Evolutionary conservation across 2,113 vertebrate genomes (phyloP).

Genomic region (Callithrix jacchus): DNA sequence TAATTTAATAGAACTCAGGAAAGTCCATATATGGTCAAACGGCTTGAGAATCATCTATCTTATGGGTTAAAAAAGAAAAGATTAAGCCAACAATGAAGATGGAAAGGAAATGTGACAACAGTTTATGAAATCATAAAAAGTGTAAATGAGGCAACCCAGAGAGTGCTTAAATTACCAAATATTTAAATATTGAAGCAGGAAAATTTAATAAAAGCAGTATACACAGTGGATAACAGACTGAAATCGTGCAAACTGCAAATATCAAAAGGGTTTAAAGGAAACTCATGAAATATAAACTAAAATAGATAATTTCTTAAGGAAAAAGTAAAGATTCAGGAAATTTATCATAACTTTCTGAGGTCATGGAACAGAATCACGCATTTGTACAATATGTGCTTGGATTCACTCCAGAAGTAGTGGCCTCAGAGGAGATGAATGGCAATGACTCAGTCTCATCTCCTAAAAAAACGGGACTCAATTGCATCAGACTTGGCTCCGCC

Average conservation of each 20-base stretch:
- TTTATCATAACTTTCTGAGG: conserved; percentile 21
- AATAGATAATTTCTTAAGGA: conserved; percentile 27
- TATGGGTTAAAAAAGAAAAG: conserved; percentile 9
- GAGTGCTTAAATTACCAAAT: conserved; percentile 1
- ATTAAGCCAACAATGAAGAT: background rate
- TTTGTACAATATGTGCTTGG: background rate
- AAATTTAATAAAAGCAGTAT: background rate
- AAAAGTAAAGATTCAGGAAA: background rate
- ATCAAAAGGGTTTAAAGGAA: background rate
- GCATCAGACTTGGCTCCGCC: background rate
- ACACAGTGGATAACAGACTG: background rate
- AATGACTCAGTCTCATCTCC: background rate
- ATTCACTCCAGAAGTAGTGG: background rate
- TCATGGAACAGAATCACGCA: background rate
- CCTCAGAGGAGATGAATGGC: background rate
- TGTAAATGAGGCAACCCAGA: background rate
- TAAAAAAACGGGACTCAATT: background rate
- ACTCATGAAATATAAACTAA: background rate
- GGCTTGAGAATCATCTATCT: background rate
- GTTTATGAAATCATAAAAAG: background rate
- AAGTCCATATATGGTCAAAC: background rate
- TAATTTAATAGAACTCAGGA: background rate
- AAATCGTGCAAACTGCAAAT: conserved; percentile 21
- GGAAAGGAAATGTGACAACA: background rate
- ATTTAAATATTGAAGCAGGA: conserved; percentile 24